Percentiles rank a stretch among this genome's conserved stretches.
Evolutionary conservation across 2,888 invertebrate species (phyloP).

Genomic region (Baccha elongata): DNA sequence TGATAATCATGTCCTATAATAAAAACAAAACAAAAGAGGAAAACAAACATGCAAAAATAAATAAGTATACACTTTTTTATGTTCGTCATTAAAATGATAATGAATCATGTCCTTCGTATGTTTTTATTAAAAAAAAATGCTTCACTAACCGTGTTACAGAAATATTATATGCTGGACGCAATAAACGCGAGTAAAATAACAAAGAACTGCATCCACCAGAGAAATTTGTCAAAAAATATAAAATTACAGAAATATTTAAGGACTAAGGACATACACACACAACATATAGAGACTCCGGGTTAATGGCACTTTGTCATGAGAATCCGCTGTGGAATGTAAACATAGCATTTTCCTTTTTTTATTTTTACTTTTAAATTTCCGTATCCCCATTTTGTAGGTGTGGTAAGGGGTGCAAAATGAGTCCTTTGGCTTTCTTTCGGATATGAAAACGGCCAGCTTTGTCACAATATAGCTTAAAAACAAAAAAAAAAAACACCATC

Average conservation of each 20-base stretch:
- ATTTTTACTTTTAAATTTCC: constrained; percentile 6
- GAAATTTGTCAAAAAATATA: constrained; percentile 65
- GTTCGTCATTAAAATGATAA: constrained; percentile 27
- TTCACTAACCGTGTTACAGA: constrained; percentile 50
- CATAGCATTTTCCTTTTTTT: constrained; percentile 3
- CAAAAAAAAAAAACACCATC: no score
- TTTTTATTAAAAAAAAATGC: constrained; percentile 33
- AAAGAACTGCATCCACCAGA: constrained; percentile 53
- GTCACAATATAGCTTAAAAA: constrained; percentile 28
- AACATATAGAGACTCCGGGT: constrained; percentile 38
- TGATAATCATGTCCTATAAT: constrained; percentile 45
- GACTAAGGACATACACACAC: constrained; percentile 22
- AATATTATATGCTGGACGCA: constrained; percentile 67
- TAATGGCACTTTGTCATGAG: constrained; percentile 67
- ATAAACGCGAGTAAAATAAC: constrained; percentile 62
- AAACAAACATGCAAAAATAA: constrained; percentile 4
- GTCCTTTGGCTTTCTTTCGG: constrained; percentile 48
- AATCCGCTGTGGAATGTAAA: constrained; percentile 26
- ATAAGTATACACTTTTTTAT: constrained; percentile 1
- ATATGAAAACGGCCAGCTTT: not conserved
- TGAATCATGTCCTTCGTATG: constrained; percentile 55
- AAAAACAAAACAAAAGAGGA: constrained; percentile 11
- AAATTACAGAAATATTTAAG: constrained; percentile 57
- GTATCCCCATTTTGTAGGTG: not conserved
- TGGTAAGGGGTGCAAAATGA: not conserved